Conservation (phyloP, 2,113 vertebrate species). For the Tragelaphus imberbis region DNA sequence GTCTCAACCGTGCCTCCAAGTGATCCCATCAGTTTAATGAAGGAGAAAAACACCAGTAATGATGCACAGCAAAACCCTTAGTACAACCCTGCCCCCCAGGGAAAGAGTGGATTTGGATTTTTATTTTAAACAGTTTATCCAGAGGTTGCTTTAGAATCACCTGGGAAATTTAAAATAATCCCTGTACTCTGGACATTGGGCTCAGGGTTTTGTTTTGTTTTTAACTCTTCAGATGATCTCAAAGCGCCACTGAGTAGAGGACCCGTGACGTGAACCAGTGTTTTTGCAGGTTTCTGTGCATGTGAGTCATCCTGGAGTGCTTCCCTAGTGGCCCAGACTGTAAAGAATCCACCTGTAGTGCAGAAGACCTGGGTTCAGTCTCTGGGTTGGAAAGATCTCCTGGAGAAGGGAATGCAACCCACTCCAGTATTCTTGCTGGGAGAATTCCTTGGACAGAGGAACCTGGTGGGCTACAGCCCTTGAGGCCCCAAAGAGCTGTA, state of each 20-base stretch:
- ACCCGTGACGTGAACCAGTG: background rate
- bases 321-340: background rate
- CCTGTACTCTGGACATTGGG: no score
- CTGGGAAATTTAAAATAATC: background rate
- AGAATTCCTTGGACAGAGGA: background rate
- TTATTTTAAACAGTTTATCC: background rate
- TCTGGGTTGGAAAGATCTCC: background rate
- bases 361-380: background rate
- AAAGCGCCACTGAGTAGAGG: background rate
- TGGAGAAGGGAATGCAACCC: background rate
- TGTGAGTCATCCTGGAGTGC: fast-evolving
- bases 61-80: background rate
- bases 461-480: background rate
- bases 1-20: background rate
- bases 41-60: background rate
- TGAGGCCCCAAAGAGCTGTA: background rate
- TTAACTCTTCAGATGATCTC: background rate
- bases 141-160: background rate
- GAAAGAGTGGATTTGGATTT: background rate
- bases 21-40: background rate
- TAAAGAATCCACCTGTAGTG: background rate
- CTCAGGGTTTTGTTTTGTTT: background rate
- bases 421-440: background rate
- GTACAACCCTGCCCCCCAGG: background rate
- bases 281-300: background rate